Evolutionary conservation across 2,113 vertebrate genomes (phyloP), one percentile per base, ranked within the genome.

Genomic region (Labeo rohita): DNA sequence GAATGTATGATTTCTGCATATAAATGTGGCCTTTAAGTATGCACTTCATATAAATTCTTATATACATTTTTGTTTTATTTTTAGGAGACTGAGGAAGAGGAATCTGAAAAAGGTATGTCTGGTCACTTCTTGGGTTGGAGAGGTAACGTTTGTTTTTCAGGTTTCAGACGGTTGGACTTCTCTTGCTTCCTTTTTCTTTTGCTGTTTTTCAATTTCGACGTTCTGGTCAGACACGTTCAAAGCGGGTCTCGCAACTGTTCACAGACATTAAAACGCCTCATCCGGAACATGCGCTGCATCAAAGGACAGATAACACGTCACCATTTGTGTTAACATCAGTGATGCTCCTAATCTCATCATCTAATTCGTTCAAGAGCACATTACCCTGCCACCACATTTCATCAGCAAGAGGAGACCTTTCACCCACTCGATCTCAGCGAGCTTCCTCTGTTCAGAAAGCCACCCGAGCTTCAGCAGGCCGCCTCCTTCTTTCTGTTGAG

Each of bases 91-190:
- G 97, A 98, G 90, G 97, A 97, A 89, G 96, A 96, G 91, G 97
- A 97, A 92, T 96, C 95, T 92, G 97, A 98, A 92, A 98, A 97
- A 96, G 98, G 98, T 99, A 98, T 95, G 97, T 96, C 93, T 93
- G 88, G 79, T 68, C 52, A 85, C 54, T 52, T 16, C 56, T 83
- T 75, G 16, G 83, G 74, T 54, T 79, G 79, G 83, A 54, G 84
- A 83, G 23, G 15, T 85, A 78, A 86, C 47, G 2, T 23, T 83
- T 34, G 4, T 79, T 89, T 87, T 88, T 82, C 81, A 87, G 85
- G 77, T 43, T 87, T 59, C 54, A 80, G 47, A 85, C 89, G 76
- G 86, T 84, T 70, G 75, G 80, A 87, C 59, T 87, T 70, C 21
- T 50, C 78, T 23, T 88, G 59, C 70, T 72, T 49, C 79, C 83